Evolutionary conservation across 1,140 invertebrate genomes (phyloP).

Genomic region (Danaus plexippus): DNA sequence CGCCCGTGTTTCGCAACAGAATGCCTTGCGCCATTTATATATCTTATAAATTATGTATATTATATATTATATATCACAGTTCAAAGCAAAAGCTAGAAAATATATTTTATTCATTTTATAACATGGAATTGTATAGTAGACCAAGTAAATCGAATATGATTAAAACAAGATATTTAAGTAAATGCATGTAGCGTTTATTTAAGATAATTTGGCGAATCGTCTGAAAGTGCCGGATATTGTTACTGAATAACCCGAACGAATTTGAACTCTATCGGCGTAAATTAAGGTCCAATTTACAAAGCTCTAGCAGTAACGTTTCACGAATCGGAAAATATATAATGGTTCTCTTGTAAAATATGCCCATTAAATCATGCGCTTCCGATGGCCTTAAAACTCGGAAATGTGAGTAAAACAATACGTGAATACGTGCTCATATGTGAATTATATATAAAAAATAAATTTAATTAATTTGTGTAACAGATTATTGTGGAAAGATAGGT

Average conservation of each 20-base stretch:
- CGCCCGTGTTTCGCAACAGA: constrained; percentile 6
- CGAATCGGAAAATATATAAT: constrained; percentile 60
- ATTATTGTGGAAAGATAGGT: too few relatives aligned
- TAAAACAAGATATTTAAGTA: constrained; percentile 12
- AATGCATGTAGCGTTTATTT: constrained; percentile 16
- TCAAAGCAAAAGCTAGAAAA: constrained; percentile 1
- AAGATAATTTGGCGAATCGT: constrained; percentile 44
- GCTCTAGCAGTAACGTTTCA: constrained; percentile 40
- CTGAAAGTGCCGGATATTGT: constrained; percentile 36
- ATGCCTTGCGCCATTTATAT: background rate
- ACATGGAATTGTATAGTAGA: constrained; percentile 4
- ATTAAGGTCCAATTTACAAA: constrained; percentile 24
- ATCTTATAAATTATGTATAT: constrained; percentile 5
- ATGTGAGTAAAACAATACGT: constrained; percentile 35
- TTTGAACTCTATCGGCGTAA: constrained; percentile 12
- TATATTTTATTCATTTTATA: background rate
- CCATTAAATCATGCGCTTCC: constrained; percentile 57
- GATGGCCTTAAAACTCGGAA: constrained; percentile 55
- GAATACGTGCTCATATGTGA: background rate
- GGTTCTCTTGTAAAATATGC: constrained; percentile 43
- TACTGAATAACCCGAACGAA: constrained; percentile 4
- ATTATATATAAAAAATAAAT: too few relatives aligned
- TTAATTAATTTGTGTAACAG: too few relatives aligned
- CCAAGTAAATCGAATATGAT: constrained; percentile 18
- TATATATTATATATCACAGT: constrained; percentile 1